Conservation (phyloP, 2,888 invertebrate genomes). For the Stomorhina lunata region DNA sequence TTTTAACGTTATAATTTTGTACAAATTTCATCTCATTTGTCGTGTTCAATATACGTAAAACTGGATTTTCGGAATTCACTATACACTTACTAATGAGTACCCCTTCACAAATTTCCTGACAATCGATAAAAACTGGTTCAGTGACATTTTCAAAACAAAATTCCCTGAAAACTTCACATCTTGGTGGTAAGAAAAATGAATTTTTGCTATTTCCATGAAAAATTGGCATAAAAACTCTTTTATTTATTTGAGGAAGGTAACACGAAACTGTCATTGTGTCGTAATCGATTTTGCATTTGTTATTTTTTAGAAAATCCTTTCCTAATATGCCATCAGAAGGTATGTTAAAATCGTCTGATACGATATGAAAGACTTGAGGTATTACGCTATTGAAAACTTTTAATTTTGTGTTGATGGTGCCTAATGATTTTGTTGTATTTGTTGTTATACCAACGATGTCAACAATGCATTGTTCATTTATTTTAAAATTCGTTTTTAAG, state of each 20-base stretch:
- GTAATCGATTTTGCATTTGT: no score
- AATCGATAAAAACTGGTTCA: not conserved
- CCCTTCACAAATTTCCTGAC: conserved; percentile 16
- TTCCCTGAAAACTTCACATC: conserved; percentile 12
- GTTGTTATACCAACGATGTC: conserved; percentile 6
- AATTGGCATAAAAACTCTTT: not conserved
- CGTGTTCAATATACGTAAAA: not conserved
- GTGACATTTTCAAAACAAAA: not conserved
- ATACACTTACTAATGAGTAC: conserved; percentile 1
- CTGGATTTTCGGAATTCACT: not conserved
- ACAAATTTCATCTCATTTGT: not conserved
- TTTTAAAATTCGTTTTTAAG: no score
- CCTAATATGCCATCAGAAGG: no score
- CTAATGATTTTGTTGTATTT: conserved; percentile 1
- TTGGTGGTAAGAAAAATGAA: not conserved
- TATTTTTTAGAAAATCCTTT: no score
- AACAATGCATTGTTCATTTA: not conserved
- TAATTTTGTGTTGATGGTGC: not conserved
- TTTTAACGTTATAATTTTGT: not conserved
- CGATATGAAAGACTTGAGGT: conserved; percentile 3
- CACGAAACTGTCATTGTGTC: not conserved
- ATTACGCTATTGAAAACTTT: not conserved
- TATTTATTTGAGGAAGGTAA: not conserved
- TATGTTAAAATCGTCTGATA: not conserved
- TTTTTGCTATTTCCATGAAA: not conserved